Evolutionary conservation across 2,113 vertebrate species (phyloP).

Genomic region (Eclectus roratus): DNA sequence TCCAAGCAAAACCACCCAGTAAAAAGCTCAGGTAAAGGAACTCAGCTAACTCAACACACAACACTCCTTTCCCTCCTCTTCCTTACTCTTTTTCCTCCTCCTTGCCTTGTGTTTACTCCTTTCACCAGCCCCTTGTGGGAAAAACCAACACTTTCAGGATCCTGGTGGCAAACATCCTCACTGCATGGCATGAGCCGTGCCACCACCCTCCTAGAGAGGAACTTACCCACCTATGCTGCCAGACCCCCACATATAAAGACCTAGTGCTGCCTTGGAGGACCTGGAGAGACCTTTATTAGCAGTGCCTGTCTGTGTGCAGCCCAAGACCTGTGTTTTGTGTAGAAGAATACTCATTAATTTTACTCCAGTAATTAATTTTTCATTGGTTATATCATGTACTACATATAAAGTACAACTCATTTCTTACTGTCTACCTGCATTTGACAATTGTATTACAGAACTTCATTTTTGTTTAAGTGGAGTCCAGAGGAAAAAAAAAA

Average conservation of each 20-base stretch:
- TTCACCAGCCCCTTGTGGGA: fast-evolving
- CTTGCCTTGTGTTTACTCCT: not conserved
- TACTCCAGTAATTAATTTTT: not conserved
- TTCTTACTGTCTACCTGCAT: not conserved
- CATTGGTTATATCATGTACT: not conserved
- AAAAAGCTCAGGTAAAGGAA: not conserved
- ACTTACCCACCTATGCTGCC: not conserved
- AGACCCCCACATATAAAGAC: fast-evolving
- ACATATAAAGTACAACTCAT: not conserved
- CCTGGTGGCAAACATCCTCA: not conserved
- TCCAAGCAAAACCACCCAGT: not conserved
- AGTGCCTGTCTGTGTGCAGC: not conserved
- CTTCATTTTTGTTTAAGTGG: not conserved
- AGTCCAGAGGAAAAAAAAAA: not conserved
- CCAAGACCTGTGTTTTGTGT: not conserved
- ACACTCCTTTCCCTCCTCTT: not conserved
- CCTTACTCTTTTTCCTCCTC: too few relatives aligned
- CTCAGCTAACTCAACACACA: not conserved
- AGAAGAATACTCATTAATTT: not conserved
- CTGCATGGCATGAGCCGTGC: fast-evolving
- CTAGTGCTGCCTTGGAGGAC: not conserved
- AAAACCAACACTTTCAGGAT: not conserved
- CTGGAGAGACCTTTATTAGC: not conserved
- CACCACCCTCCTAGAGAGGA: not conserved
- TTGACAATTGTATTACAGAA: not conserved